Percentiles rank a stretch among this genome's conserved stretches.
These are phyloP conservation scores for Sceloporus tristichus DNA, from an alignment of 2,113 vertebrate genomes.

Conservation along the genomic window DNA sequence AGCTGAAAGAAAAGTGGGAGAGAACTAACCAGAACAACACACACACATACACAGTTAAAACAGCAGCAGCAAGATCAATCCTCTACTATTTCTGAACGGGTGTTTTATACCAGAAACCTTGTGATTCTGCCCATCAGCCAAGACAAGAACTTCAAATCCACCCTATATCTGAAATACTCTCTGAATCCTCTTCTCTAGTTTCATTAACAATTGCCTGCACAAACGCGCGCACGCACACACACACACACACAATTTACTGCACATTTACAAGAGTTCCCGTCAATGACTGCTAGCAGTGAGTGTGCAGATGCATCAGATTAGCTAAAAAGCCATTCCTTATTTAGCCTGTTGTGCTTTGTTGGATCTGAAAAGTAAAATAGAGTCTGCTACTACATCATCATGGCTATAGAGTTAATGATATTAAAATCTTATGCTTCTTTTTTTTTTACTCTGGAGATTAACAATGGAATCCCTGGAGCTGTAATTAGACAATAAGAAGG, in stretches of 20 bases:
- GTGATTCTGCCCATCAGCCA: background rate
- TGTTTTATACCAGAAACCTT: conserved; percentile 10
- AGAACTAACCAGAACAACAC: background rate
- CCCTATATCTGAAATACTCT: background rate
- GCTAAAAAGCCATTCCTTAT: background rate
- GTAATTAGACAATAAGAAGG: background rate
- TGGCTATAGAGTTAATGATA: background rate
- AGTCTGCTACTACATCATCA: background rate
- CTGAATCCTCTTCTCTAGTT: background rate
- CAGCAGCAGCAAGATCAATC: background rate
- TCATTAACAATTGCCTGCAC: conserved; percentile 11
- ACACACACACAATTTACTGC: background rate
- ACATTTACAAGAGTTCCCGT: background rate
- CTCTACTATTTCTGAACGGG: background rate
- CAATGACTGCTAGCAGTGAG: background rate
- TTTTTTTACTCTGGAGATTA: background rate
- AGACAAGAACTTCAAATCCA: conserved; percentile 12
- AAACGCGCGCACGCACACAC: background rate
- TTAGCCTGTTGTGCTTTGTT: background rate
- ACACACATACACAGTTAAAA: background rate
- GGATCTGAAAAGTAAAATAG: background rate
- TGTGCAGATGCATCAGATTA: background rate
- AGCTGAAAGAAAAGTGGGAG: background rate
- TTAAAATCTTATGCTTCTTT: background rate
- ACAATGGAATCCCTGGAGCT: background rate